Evolutionary conservation across 2,888 invertebrate species (phyloP), one percentile per base, ranked within the genome.

Genomic region (Eurois occulta): DNA sequence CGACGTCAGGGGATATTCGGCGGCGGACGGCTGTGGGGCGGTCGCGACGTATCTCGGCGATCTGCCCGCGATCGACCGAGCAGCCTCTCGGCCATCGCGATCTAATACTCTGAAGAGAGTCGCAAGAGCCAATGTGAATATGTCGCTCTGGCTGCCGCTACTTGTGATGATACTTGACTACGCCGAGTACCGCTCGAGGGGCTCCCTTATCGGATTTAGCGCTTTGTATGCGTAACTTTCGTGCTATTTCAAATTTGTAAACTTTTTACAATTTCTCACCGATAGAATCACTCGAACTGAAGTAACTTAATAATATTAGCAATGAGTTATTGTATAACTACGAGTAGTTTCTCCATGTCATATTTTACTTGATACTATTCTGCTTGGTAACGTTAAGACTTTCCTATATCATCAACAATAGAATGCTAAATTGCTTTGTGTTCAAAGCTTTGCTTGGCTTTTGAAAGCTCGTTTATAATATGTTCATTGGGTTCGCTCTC

Each of bases 31-130:
- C 85, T 88, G 88, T 87, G 88, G 84, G 86, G 79, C 80, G 91
- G 90, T 92, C 94, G 93, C 93, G 91, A 88, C 92, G 87, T 95
- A 95, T 95, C 95, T 93, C 94, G 91, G 86, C 94, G 93, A 95
- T 95, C 94, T 93, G 93, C 91, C 89, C 92, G 88, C 91, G 89
- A 91, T 92, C 93, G 93, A 93, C 91, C 92, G 90, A 78, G 86
- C 90, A 87, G 89, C 89, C 90, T 91, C 91, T 89, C 90, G 90
- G 87, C 90, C 91, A 92, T 92, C 93, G 92, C 85, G 91, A 94
- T 93, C 89, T 92, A 91, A 92, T 86, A 91, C 86, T 87, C 88
- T 87, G 83, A 83, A 89, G 88, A 83, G 83, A 90, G 89, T 89
- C 87, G 86, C 90, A 88, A 92, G 88, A 89, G 90, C 90, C 91